These are phyloP conservation scores for Megalurothrips usitatus DNA, from an alignment of 2,888 invertebrate genomes.

Conservation along the genomic window DNA sequence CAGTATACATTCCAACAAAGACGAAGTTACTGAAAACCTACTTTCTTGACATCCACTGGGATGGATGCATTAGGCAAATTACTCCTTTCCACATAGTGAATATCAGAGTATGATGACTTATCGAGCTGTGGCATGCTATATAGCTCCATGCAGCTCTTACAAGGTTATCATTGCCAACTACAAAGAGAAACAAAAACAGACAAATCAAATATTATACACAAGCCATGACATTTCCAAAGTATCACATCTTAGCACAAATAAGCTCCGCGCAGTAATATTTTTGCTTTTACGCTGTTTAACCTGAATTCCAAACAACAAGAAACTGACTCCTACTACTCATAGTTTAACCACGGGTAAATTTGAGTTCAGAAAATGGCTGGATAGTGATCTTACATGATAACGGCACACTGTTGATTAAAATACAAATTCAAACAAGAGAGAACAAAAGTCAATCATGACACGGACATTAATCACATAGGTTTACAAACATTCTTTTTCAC, in stretches of 20 bases:
- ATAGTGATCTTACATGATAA: too few species aligned
- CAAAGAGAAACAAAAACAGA: constrained; percentile 29
- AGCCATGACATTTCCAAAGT: neutral
- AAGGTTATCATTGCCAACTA: constrained; percentile 36
- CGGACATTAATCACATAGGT: too few species aligned
- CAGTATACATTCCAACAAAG: neutral
- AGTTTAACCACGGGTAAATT: too few species aligned
- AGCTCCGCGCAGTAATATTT: neutral
- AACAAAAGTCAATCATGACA: too few species aligned
- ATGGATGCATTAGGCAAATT: constrained; percentile 34
- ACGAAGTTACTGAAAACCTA: constrained; percentile 28
- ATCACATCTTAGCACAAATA: neutral
- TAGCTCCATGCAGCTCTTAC: constrained; percentile 40
- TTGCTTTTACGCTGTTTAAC: neutral
- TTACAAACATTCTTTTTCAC: too few species aligned
- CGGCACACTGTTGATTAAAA: too few species aligned
- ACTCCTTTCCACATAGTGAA: constrained; percentile 37
- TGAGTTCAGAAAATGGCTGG: too few species aligned
- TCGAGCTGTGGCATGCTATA: constrained; percentile 43
- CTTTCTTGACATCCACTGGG: constrained; percentile 37
- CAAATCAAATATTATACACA: neutral
- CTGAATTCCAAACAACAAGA: neutral
- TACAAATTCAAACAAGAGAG: too few species aligned
- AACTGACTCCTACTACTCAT: neutral
- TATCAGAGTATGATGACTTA: constrained; percentile 37